Percentiles rank a stretch among this genome's conserved stretches.
Evolutionary conservation across 1,140 invertebrate genomes (phyloP).

Genomic region (Saccostrea cuccullata): DNA sequence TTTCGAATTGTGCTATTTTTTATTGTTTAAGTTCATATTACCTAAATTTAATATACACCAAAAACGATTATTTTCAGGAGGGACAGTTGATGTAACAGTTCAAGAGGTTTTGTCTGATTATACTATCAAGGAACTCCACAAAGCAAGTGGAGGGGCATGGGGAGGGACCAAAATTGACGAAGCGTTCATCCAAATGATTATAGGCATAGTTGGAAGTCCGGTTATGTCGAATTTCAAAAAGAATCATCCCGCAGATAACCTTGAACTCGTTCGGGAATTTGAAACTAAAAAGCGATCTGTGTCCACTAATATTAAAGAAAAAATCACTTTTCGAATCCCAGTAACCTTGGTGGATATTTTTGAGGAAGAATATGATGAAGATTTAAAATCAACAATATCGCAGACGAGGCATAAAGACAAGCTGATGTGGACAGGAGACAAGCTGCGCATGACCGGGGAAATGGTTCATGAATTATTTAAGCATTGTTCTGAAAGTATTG

Average conservation of each 20-base stretch:
- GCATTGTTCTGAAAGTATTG: slow-evolving; percentile 44
- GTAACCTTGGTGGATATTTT: slow-evolving; percentile 42
- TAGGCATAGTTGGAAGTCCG: slow-evolving; percentile 45
- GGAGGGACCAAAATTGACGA: slow-evolving; percentile 58
- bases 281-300: slow-evolving; percentile 52
- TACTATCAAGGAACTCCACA: slow-evolving; percentile 53
- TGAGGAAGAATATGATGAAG: slow-evolving; percentile 34
- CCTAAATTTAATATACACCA: neutral
- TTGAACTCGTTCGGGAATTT: slow-evolving; percentile 52
- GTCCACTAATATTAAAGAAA: neutral
- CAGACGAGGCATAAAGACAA: slow-evolving; percentile 41
- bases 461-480: slow-evolving; percentile 48
- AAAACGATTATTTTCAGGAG: slow-evolving; percentile 43
- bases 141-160: slow-evolving; percentile 55
- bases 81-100: slow-evolving; percentile 58
- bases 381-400: slow-evolving; percentile 37
- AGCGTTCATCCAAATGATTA: slow-evolving; percentile 47
- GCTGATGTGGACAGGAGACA: slow-evolving; percentile 52
- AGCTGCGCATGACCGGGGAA: slow-evolving; percentile 42
- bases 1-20: no score
- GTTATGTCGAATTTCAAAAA: slow-evolving; percentile 48
- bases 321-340: slow-evolving; percentile 45
- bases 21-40: no score
- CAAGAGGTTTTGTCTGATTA: slow-evolving; percentile 50
- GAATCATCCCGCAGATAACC: slow-evolving; percentile 46